These are phyloP conservation scores for Pristionchus japonicus DNA, from an alignment of 2,888 invertebrate genomes.

Conservation along the genomic window DNA sequence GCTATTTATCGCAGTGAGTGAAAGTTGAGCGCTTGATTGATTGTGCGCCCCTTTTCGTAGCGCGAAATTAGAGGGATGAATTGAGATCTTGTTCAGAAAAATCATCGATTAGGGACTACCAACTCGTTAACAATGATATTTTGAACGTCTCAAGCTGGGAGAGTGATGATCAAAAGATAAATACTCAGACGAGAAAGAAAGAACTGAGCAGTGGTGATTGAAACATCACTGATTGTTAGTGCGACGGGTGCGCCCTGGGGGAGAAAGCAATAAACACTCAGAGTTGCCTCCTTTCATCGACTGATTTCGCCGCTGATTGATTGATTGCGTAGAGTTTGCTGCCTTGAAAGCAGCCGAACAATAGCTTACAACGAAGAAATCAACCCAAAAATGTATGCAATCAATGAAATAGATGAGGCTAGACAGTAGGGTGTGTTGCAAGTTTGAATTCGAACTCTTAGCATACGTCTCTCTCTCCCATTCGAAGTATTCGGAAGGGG, in stretches of 20 bases:
- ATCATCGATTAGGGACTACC: not conserved
- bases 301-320: not conserved
- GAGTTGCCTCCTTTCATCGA: not conserved
- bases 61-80: not conserved
- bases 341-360: not conserved
- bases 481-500: too few relatives aligned
- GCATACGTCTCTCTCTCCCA: too few relatives aligned
- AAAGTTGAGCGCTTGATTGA: not conserved
- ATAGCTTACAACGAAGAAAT: too few relatives aligned
- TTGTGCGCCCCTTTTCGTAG: not conserved
- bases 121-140: too few relatives aligned
- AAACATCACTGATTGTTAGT: not conserved
- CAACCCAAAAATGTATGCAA: too few relatives aligned
- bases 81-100: not conserved
- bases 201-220: not conserved
- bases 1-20: not conserved
- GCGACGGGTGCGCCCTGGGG: not conserved
- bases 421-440: too few relatives aligned
- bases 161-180: not conserved
- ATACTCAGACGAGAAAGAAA: not conserved
- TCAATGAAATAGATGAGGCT: too few relatives aligned
- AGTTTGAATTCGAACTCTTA: too few relatives aligned
- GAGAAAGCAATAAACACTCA: not conserved
- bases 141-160: too few relatives aligned
- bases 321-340: not conserved